Evolutionary conservation across 2,797 vertebrate genomes (phyloP).

Genomic region (Podargus strigoides): DNA sequence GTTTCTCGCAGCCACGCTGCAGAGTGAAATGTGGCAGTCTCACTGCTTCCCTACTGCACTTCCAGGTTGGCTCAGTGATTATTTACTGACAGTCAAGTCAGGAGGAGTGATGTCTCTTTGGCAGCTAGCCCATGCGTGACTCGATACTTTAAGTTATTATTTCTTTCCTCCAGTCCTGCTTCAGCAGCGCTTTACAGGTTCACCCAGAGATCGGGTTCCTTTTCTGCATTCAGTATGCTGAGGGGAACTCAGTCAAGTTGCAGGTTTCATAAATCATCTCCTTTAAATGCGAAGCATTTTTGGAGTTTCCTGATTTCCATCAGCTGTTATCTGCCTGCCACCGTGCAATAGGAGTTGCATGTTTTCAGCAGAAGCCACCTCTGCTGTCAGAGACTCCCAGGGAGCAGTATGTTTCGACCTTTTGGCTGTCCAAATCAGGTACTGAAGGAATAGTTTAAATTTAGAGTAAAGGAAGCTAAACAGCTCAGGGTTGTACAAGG

Average conservation of each 20-base stretch:
- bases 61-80: not conserved
- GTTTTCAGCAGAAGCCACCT: not conserved
- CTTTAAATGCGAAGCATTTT: not conserved
- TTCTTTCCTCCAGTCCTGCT: not conserved
- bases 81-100: not conserved
- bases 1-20: not conserved
- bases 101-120: not conserved
- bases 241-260: not conserved
- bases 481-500: too few relatives aligned
- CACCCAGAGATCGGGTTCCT: rapidly evolving
- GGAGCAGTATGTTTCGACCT: not conserved
- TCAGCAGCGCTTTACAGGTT: not conserved
- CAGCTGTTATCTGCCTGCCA: not conserved
- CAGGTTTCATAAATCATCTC: not conserved
- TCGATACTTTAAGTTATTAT: not conserved
- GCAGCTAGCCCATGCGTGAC: not conserved
- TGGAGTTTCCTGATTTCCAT: not conserved
- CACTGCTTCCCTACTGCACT: not conserved
- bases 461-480: not conserved
- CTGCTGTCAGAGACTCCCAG: not conserved
- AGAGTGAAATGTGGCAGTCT: not conserved
- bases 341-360: not conserved
- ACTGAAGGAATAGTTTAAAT: not conserved
- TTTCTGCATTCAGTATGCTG: not conserved
- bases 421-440: not conserved